Evolutionary conservation across 92 coral and sea anemone species (phyloP), one percentile per base, ranked within the genome.

Genomic region (Scolanthus callimorphus): DNA sequence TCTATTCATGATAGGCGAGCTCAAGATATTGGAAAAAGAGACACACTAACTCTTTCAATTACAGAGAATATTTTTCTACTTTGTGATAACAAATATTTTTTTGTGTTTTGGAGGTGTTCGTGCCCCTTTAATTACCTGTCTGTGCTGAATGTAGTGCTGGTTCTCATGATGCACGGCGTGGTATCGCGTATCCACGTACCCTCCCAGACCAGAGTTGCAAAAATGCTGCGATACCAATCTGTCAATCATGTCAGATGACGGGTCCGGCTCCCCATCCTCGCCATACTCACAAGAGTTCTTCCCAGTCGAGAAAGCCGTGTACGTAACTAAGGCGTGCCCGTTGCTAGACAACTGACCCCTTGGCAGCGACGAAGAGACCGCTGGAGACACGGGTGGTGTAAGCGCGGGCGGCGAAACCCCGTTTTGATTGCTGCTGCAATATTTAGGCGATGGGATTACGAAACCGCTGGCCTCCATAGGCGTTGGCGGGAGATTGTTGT

Each of bases 161-260:
- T 6, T 6, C 41, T 34, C 41, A 15, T 34, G 41, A 6, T 15
- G 41, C 6, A 15, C 15, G 6, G 8, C 41, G 41, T 6, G 77
- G 67, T 70, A 64, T 60, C 71, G 37, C 29, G 54, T 64, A 11
- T 43, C 65, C 45, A 87, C 96, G 29, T 71, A 87, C 29, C 90
- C 90, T 17, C 96, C 91, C 39, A 94, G 81, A 1, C 99, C 99
- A 51, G 96, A 94, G 81, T 71, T 94, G 27, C 77, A 83, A 46
- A 94, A 94, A 56, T 94, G 99, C 67, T 94, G 94, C 58, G 89
- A 89, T 25, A 94, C 99, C 51, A 94, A 55, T 60, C 75, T 90
- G 59, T 94, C 96, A 34, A 94, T 94, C 58, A 67, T 83, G 23
- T 94, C 96, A 27, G 94, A 68, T 43, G 90, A 73, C 44, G 92